Evolutionary conservation across 2,113 vertebrate species (phyloP), one percentile per base, ranked within the genome.

Genomic region (Australoheros scitulus): DNA sequence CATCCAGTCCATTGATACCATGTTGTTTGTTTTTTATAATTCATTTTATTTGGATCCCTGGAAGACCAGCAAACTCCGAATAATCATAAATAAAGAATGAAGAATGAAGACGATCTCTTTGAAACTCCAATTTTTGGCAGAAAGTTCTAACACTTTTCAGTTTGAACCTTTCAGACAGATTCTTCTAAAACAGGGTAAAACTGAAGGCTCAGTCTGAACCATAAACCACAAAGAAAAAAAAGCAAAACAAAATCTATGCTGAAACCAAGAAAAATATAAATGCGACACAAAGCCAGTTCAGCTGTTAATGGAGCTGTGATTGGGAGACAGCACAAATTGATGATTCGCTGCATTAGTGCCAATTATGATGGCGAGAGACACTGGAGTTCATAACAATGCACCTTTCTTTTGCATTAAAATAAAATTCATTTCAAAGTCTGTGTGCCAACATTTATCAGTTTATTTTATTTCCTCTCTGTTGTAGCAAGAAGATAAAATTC

Each of bases 21-120:
- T 50, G n/a, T 63, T 26, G 36, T 58, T 60, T 47, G 1, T 1
- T 70, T 57, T 41, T 56, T 1, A 60, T 20, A 8, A 32, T 43
- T 70, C 1, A 14, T 52, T 72, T 68, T n/a, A 57, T 22, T n/a
- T 68, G 8, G 26, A 76, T 26, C 58, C 9, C 5, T 36, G 34
- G 11, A 20, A 79, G 20, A 72, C 22, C 2, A 72, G 11, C 13
- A 14, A 22, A 56, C 72, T 72, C 34, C 43, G 20, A 22, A 15
- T 41, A 56, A 65, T 50, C n/a, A 56, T 24, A 52, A 58, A 72
- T 75, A 76, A 85, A 70, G n/a, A 32, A 22, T 74, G 24, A 59
- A 59, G 64, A 70, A 18, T 50, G 24, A 70, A 1, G 10, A 72
- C 10, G 0, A 72, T 34, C 26, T 72, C 68, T 72, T 72, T 72